Evolutionary conservation across 2,888 invertebrate species (phyloP).

Genomic region (Agrotis clavis): DNA sequence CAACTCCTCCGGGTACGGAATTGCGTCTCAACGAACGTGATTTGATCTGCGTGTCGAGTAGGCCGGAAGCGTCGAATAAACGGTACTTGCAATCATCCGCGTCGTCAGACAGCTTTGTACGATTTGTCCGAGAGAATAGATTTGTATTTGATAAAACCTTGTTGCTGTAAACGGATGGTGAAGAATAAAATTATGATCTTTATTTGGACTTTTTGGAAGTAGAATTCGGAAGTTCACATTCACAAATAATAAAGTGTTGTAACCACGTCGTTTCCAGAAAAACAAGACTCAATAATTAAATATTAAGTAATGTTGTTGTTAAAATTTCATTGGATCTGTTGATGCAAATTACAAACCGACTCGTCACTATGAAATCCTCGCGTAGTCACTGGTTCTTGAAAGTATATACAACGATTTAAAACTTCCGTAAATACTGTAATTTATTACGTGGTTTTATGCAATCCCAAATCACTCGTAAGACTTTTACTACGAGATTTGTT

Average conservation of each 20-base stretch:
- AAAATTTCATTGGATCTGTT: constrained; percentile 4
- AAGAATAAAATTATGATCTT: not conserved
- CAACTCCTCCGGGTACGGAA: constrained; percentile 19
- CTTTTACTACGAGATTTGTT: constrained; percentile 40
- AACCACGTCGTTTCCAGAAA: not conserved
- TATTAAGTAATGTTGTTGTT: constrained; percentile 23
- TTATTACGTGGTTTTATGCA: constrained; percentile 41
- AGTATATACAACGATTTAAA: constrained; percentile 31
- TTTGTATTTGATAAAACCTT: constrained; percentile 10
- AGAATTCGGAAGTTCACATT: not conserved
- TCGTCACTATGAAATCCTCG: constrained; percentile 22
- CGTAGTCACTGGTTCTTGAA: constrained; percentile 10
- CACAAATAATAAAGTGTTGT: too few species aligned
- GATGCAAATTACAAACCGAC: constrained; percentile 15
- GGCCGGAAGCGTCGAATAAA: constrained; percentile 31
- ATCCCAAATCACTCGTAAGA: constrained; percentile 21
- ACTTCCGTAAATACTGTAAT: constrained; percentile 30
- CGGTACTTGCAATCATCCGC: constrained; percentile 24
- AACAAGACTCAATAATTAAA: not conserved
- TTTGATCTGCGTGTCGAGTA: constrained; percentile 40
- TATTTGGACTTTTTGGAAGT: constrained; percentile 11
- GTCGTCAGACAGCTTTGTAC: constrained; percentile 11
- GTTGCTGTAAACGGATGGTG: not conserved
- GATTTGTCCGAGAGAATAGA: constrained; percentile 9
- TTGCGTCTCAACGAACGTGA: constrained; percentile 23